These are phyloP conservation scores for Sebastes minor DNA, from an alignment of 2,797 vertebrate genomes.

Conservation along the genomic window DNA sequence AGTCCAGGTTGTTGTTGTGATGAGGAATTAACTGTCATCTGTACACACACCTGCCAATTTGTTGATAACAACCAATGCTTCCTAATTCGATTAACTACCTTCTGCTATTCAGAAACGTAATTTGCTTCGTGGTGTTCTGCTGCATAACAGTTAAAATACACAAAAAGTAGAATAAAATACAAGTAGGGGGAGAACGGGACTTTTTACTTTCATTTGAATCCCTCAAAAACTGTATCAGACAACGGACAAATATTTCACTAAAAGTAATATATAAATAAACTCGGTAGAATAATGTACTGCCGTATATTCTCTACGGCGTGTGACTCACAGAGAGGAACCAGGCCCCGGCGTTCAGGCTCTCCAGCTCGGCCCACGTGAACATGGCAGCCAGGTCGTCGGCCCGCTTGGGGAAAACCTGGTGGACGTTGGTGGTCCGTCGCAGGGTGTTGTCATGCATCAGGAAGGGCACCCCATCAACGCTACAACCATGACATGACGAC, in stretches of 20 bases:
- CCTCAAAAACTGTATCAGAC: too few relatives aligned
- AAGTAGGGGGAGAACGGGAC: too few relatives aligned
- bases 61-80: neutral
- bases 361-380: constrained; percentile 86
- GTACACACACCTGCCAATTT: neutral
- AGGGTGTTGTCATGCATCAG: constrained; percentile 92
- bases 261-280: too few relatives aligned
- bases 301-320: neutral
- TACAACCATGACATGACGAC: constrained; percentile 40
- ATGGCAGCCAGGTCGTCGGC: constrained; percentile 51
- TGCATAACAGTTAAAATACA: too few relatives aligned
- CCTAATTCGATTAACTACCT: too few relatives aligned
- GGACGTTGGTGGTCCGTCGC: constrained; percentile 88
- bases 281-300: neutral
- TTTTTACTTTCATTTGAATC: too few relatives aligned
- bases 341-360: constrained; percentile 86
- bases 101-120: too few relatives aligned
- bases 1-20: neutral
- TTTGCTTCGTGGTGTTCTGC: too few relatives aligned
- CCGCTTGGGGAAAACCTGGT: constrained; percentile 79
- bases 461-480: constrained; percentile 88
- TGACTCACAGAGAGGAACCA: constrained; percentile 88
- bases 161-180: too few relatives aligned
- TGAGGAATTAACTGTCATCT: neutral
- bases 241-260: too few relatives aligned